A percentile compares a stretch with the other conserved stretches of the same genome.
Evolutionary conservation across 2,888 invertebrate genomes (phyloP).

Genomic region (Augochlorella aurata): DNA sequence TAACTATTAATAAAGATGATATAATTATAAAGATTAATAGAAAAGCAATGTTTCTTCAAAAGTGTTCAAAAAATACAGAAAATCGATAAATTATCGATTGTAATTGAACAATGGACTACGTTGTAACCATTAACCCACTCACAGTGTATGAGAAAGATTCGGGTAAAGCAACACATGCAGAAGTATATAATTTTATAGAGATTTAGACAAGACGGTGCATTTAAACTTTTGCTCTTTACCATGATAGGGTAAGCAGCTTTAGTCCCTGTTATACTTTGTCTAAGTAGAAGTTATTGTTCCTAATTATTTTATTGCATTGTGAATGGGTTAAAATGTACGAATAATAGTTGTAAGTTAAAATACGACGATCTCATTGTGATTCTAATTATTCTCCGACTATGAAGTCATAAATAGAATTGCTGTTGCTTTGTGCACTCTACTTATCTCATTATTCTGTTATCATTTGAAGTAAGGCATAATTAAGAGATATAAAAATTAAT

Average conservation of each 20-base stretch:
- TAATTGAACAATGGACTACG: slow-evolving; percentile 71
- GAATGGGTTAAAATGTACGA: slow-evolving; percentile 44
- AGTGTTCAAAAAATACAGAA: not conserved
- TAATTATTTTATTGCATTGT: slow-evolving; percentile 10
- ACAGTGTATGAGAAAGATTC: slow-evolving; percentile 4
- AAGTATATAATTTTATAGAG: slow-evolving; percentile 4
- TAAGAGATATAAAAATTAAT: slow-evolving; percentile 18
- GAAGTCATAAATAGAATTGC: slow-evolving; percentile 55
- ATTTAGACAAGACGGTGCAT: slow-evolving; percentile 19
- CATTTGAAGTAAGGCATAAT: slow-evolving; percentile 26
- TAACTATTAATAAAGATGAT: not conserved
- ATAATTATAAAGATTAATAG: not conserved
- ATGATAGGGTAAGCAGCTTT: slow-evolving; percentile 53
- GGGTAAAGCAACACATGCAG: not conserved
- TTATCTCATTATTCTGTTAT: slow-evolving; percentile 50
- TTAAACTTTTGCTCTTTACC: slow-evolving; percentile 61
- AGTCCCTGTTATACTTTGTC: slow-evolving; percentile 7
- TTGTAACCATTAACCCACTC: slow-evolving; percentile 56
- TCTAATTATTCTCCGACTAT: slow-evolving; percentile 70
- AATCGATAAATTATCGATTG: slow-evolving; percentile 42
- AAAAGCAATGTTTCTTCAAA: not conserved
- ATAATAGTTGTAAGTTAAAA: slow-evolving; percentile 70
- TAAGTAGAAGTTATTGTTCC: slow-evolving; percentile 2
- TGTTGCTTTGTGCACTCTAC: slow-evolving; percentile 38
- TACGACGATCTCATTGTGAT: slow-evolving; percentile 76